Percentiles rank a stretch among this genome's conserved stretches.
Conservation (phyloP, 1,140 invertebrate species). For the Aporrectodea caliginosa region DNA sequence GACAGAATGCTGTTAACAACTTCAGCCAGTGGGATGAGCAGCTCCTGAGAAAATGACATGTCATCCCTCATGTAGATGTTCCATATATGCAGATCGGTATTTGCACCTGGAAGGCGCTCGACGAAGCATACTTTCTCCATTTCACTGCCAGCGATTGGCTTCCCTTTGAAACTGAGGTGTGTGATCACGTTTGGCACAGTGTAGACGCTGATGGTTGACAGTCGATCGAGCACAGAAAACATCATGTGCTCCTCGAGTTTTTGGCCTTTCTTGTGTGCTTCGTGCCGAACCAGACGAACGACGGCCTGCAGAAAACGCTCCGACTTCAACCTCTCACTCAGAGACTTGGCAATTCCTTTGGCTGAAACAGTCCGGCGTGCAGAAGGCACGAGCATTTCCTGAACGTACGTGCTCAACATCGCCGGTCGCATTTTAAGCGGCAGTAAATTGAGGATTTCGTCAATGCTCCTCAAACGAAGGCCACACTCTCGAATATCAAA, state of each 20-base stretch:
- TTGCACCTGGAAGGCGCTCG: constrained; percentile 16
- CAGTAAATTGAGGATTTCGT: constrained; percentile 28
- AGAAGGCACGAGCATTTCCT: constrained; percentile 34
- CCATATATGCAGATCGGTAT: constrained; percentile 11
- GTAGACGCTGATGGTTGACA: constrained; percentile 31
- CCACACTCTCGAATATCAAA: constrained; percentile 34
- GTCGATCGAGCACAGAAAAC: not conserved
- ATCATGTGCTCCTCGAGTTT: not conserved
- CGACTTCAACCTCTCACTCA: not conserved
- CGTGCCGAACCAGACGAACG: not conserved
- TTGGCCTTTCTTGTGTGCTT: not conserved
- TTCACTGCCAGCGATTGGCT: constrained; percentile 24
- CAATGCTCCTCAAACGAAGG: constrained; percentile 13
- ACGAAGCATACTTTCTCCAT: constrained; percentile 32
- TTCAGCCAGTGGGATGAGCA: constrained; percentile 31
- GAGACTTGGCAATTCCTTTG: not conserved
- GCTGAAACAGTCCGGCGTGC: constrained; percentile 21
- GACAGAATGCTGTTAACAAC: constrained; percentile 33
- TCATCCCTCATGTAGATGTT: constrained; percentile 27
- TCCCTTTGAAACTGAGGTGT: constrained; percentile 27
- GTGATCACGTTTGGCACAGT: constrained; percentile 32
- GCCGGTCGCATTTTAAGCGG: constrained; percentile 33
- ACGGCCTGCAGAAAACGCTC: not conserved
- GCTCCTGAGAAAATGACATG: constrained; percentile 25
- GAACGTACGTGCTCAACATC: constrained; percentile 37